phyloP scores from a whole-genome alignment of 2,797 vertebrate genomes.

The Coregonus ussuriensis region DNA sequence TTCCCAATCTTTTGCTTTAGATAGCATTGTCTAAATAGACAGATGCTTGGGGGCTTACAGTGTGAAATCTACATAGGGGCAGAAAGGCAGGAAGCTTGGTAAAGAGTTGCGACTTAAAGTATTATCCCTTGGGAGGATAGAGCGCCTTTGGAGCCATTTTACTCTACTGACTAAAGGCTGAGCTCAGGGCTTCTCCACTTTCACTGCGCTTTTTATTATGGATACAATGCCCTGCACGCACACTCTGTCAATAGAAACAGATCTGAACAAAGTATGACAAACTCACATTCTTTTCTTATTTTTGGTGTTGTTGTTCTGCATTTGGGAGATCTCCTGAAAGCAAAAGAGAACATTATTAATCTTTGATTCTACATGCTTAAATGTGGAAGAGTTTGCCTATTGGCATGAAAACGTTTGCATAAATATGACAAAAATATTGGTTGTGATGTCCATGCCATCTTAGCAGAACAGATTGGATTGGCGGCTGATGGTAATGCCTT shows the following conservation, averaged over 20 bases:
- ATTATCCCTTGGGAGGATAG: constrained; percentile 60
- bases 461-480: constrained; percentile 2
- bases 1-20: constrained; percentile 13
- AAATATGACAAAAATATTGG: not conserved
- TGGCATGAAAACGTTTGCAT: not conserved
- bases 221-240: not conserved
- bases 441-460: not conserved
- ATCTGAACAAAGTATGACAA: not conserved
- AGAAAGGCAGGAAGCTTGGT: constrained; percentile 20
- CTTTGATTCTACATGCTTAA: not conserved
- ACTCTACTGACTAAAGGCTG: constrained; percentile 31
- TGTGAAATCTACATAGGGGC: constrained; percentile 22
- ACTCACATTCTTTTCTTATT: constrained; percentile 85
- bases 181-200: constrained; percentile 30
- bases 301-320: constrained; percentile 64
- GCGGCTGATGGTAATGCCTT: not conserved
- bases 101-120: constrained; percentile 56
- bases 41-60: constrained; percentile 17
- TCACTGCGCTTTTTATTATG: constrained; percentile 37
- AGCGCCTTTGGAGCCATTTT: constrained; percentile 56
- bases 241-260: not conserved
- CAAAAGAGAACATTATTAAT: constrained; percentile 32
- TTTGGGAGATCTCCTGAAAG: constrained; percentile 80
- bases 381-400: not conserved
- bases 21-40: constrained; percentile 17